phyloP scores from a whole-genome alignment of 37 sponge, comb jelly and placozoan species.

The Halichondria panicea region DNA sequence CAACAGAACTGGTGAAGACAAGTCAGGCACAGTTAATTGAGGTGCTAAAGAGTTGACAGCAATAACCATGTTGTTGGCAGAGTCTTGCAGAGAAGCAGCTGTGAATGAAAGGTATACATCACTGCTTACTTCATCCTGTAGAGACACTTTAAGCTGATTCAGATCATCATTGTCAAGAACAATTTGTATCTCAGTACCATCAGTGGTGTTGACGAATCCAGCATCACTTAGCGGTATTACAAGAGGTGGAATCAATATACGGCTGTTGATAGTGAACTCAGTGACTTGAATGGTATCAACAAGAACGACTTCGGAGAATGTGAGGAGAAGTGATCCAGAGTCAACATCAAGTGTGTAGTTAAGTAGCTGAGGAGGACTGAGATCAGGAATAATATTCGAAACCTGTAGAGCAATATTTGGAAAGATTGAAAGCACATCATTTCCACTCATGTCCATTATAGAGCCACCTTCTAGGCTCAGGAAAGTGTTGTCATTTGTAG shows the following conservation, averaged over 20 bases:
- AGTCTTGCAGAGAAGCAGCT: slow-evolving; percentile 42
- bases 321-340: slow-evolving; percentile 69
- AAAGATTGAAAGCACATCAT: slow-evolving; percentile 28
- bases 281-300: slow-evolving; percentile 28
- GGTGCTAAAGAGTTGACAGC: too few relatives aligned
- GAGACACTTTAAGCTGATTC: slow-evolving; percentile 52
- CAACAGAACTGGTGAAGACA: slow-evolving; percentile 53
- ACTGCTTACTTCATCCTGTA: slow-evolving; percentile 47
- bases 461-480: slow-evolving; percentile 48
- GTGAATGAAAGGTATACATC: slow-evolving; percentile 70
- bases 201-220: slow-evolving; percentile 50
- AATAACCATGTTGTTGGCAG: slow-evolving; percentile 18
- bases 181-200: slow-evolving; percentile 44
- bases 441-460: slow-evolving; percentile 54
- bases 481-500: slow-evolving; percentile 62
- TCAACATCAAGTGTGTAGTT: slow-evolving; percentile 79
- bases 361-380: slow-evolving; percentile 46
- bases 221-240: slow-evolving; percentile 19
- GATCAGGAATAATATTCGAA: slow-evolving; percentile 51
- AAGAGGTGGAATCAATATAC: background rate
- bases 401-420: slow-evolving; percentile 61
- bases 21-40: slow-evolving; percentile 54
- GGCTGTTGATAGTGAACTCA: slow-evolving; percentile 53
- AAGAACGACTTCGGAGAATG: slow-evolving; percentile 77
- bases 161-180: slow-evolving; percentile 54